Conservation (phyloP, 1,140 invertebrate species). For the Dinoponera quadriceps region DNA sequence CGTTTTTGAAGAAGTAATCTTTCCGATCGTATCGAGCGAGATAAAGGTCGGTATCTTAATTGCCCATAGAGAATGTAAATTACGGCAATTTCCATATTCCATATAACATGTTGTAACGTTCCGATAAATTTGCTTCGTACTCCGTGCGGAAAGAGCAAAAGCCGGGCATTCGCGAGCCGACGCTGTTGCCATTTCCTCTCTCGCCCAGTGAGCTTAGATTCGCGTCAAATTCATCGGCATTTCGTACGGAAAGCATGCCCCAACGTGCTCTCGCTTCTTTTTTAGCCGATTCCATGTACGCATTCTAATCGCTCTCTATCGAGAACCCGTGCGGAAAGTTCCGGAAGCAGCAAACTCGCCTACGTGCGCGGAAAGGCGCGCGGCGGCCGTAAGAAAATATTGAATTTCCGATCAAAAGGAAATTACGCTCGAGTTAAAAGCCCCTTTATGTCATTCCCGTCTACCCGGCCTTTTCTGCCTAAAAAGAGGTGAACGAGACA, state of each 20-base stretch:
- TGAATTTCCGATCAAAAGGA: conserved; percentile 75
- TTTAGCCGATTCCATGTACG: conserved; percentile 39
- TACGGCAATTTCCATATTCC: background rate
- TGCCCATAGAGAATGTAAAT: background rate
- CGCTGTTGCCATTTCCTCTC: conserved; percentile 14
- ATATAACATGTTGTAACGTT: background rate
- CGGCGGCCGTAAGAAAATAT: conserved; percentile 68
- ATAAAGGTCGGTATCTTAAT: too few relatives aligned
- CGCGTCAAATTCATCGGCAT: conserved; percentile 54
- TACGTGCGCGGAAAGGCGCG: conserved; percentile 53
- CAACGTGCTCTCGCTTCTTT: conserved; percentile 34
- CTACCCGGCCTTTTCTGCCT: conserved; percentile 37
- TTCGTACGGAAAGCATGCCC: conserved; percentile 20
- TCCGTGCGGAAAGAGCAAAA: conserved; percentile 8
- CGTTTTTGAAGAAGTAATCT: too few relatives aligned
- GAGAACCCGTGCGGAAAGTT: conserved; percentile 56
- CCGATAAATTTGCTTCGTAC: background rate
- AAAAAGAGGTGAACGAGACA: conserved; percentile 45
- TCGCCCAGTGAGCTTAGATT: background rate
- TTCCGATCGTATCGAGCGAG: too few relatives aligned
- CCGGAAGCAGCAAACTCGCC: conserved; percentile 50
- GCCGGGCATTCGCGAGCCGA: background rate
- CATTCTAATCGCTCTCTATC: conserved; percentile 55
- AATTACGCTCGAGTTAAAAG: conserved; percentile 74
- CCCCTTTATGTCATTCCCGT: conserved; percentile 60